These are phyloP conservation scores for Typhlomys cinereus DNA, from an alignment of 2,113 vertebrate species.

Conservation along the genomic window DNA sequence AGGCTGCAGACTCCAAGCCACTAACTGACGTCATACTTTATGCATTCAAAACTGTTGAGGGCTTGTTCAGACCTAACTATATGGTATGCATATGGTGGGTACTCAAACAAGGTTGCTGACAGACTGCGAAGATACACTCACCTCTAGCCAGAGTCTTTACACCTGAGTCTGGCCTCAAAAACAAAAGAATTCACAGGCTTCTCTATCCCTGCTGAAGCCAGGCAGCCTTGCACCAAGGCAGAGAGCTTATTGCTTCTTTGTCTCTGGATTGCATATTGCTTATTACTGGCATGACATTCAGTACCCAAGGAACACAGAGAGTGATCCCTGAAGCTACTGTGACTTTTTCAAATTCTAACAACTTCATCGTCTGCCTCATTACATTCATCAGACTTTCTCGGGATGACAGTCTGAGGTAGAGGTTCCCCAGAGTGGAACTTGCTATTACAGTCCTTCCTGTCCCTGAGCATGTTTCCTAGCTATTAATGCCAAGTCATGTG, in stretches of 20 bases:
- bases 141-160: background rate
- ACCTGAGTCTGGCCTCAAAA: constrained; percentile 43
- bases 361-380: constrained; percentile 53
- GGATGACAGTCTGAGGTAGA: background rate
- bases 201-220: background rate
- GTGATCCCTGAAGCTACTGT: constrained; percentile 65
- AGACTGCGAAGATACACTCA: constrained; percentile 45
- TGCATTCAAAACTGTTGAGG: background rate
- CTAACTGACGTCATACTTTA: constrained; percentile 37
- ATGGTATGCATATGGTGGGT: background rate
- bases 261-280: constrained; percentile 54
- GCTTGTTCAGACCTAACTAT: constrained; percentile 54
- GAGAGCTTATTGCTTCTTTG: constrained; percentile 48
- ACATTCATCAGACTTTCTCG: constrained; percentile 57
- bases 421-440: background rate
- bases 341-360: constrained; percentile 74
- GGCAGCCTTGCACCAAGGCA: constrained; percentile 1
- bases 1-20: background rate
- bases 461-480: background rate
- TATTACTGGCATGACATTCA: constrained; percentile 37
- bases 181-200: constrained; percentile 34
- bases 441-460: background rate
- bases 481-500: constrained; percentile 2
- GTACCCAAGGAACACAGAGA: constrained; percentile 51
- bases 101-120: constrained; percentile 39